Evolutionary conservation across 2,888 invertebrate genomes (phyloP).

Genomic region (Drosophila stalkeri): DNA sequence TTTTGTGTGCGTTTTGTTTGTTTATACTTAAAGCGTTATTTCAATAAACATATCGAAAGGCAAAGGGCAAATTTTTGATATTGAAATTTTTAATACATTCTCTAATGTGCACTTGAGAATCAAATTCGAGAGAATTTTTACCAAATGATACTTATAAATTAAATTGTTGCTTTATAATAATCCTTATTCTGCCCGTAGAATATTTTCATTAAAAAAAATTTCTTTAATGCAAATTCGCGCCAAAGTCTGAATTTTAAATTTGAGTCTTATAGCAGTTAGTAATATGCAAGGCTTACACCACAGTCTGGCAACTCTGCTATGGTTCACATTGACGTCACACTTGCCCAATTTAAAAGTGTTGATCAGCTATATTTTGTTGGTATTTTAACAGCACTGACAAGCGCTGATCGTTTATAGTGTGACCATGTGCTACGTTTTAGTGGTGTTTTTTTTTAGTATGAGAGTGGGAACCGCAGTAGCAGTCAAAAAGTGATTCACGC

Average conservation of each 20-base stretch:
- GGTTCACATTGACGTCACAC: constrained; percentile 29
- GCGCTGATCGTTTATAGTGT: constrained; percentile 39
- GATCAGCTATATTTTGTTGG: neutral
- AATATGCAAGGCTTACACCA: neutral
- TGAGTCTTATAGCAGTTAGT: constrained; percentile 15
- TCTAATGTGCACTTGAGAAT: constrained; percentile 3
- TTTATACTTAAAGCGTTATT: constrained; percentile 70
- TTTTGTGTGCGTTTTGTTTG: constrained; percentile 56
- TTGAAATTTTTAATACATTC: constrained; percentile 42
- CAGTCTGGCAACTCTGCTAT: constrained; percentile 15
- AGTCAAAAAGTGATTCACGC: constrained; percentile 61
- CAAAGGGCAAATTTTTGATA: constrained; percentile 70
- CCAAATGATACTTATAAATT: neutral
- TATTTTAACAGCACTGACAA: constrained; percentile 28
- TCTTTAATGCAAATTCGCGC: neutral
- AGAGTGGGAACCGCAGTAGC: constrained; percentile 45
- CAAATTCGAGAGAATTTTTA: neutral
- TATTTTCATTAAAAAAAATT: neutral
- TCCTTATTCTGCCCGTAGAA: too few relatives aligned
- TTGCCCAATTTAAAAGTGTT: constrained; percentile 18
- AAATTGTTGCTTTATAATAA: neutral
- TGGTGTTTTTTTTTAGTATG: constrained; percentile 35
- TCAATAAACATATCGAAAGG: constrained; percentile 66
- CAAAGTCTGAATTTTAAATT: neutral
- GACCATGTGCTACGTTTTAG: constrained; percentile 5